These are phyloP conservation scores for Kryptopterus vitreolus DNA, from an alignment of 2,797 vertebrate species.

Conservation along the genomic window DNA sequence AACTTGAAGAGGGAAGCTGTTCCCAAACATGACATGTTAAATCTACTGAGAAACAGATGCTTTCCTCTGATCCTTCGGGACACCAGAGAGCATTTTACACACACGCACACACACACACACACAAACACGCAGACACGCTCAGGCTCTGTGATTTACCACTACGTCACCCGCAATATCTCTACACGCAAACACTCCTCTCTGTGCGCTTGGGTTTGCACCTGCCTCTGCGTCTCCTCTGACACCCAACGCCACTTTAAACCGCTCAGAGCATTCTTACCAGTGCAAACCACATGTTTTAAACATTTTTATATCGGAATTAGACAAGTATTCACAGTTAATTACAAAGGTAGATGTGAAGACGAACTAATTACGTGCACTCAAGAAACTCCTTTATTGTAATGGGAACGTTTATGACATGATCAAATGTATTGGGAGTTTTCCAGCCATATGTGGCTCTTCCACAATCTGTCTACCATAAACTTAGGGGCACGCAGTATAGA, in stretches of 20 bases:
- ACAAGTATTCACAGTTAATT: neutral
- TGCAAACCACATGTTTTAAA: neutral
- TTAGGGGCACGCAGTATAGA: too few species aligned
- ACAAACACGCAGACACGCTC: too few species aligned
- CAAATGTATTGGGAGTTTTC: too few species aligned
- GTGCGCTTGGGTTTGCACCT: neutral
- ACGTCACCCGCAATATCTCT: slow-evolving; percentile 13
- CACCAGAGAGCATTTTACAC: slow-evolving; percentile 33
- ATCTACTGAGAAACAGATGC: slow-evolving; percentile 54
- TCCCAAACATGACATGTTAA: slow-evolving; percentile 56
- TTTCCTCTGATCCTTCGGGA: slow-evolving; percentile 34
- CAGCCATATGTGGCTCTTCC: too few species aligned
- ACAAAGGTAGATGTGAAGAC: neutral
- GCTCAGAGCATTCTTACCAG: neutral
- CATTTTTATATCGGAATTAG: neutral
- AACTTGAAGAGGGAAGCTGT: slow-evolving; percentile 48
- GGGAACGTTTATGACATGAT: too few species aligned
- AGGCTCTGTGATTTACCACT: neutral
- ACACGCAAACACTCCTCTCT: slow-evolving; percentile 6
- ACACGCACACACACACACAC: too few species aligned
- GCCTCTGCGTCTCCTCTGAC: neutral
- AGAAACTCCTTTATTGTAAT: too few species aligned
- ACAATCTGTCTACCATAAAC: too few species aligned
- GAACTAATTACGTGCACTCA: neutral
- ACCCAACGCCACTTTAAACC: neutral